phyloP scores from a whole-genome alignment of 2,888 invertebrate species.

The Cheilosia impressa region DNA sequence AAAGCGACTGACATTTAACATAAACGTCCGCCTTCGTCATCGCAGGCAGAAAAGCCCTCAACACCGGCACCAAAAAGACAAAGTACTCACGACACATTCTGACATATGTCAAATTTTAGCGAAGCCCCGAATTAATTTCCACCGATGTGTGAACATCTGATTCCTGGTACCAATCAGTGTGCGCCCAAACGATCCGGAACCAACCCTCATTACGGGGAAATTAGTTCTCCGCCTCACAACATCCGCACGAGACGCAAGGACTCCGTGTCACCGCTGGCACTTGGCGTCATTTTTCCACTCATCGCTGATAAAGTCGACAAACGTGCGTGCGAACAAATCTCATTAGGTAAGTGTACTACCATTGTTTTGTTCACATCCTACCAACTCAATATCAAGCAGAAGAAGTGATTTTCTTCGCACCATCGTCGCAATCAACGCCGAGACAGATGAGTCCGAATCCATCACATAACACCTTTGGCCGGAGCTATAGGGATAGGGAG shows the following conservation, averaged over 20 bases:
- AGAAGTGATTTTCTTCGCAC: constrained; percentile 61
- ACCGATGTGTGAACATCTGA: constrained; percentile 64
- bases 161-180: constrained; percentile 54
- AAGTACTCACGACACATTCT: constrained; percentile 39
- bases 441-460: constrained; percentile 66
- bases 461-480: constrained; percentile 69
- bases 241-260: constrained; percentile 11
- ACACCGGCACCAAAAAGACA: constrained; percentile 48
- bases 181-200: constrained; percentile 49
- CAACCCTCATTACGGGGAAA: constrained; percentile 81
- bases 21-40: constrained; percentile 46
- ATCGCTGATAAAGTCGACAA: constrained; percentile 52
- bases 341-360: constrained; percentile 65
- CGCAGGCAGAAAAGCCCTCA: constrained; percentile 1
- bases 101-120: constrained; percentile 71
- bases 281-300: constrained; percentile 61
- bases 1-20: constrained; percentile 33
- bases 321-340: constrained; percentile 59
- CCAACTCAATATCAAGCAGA: constrained; percentile 12
- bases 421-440: constrained; percentile 48
- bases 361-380: constrained; percentile 7
- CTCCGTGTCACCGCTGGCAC: constrained; percentile 53
- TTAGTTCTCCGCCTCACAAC: constrained; percentile 78
- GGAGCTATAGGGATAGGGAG: not conserved
- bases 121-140: constrained; percentile 64